These are phyloP conservation scores for Myotis planiceps DNA, from an alignment of 2,797 vertebrate genomes.

Conservation along the genomic window DNA sequence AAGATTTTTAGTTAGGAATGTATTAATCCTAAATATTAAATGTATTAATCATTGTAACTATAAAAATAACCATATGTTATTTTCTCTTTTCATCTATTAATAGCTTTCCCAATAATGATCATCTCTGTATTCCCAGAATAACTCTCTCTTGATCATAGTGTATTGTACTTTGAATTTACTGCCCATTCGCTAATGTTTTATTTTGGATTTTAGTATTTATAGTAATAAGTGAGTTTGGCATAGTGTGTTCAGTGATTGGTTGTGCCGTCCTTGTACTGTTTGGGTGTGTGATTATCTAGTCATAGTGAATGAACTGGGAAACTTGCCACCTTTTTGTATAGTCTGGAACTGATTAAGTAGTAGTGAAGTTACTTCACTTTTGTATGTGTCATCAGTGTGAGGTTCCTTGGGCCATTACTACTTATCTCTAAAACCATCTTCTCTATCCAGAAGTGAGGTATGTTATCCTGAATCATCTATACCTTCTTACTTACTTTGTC, in stretches of 20 bases:
- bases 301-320: neutral
- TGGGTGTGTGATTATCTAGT: neutral
- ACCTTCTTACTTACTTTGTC: neutral
- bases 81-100: slow-evolving; percentile 33
- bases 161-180: neutral
- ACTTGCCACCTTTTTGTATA: neutral
- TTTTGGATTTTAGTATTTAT: neutral
- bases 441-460: neutral
- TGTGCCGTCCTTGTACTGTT: neutral
- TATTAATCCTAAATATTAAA: neutral
- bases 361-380: neutral
- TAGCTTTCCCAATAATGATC: neutral
- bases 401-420: neutral
- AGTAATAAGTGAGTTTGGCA: neutral
- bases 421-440: neutral
- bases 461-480: neutral
- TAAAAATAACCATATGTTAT: neutral
- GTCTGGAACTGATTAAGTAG: neutral
- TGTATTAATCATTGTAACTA: neutral
- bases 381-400: neutral
- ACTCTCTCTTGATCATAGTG: neutral
- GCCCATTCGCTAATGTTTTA: neutral
- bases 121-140: neutral
- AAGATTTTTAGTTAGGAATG: slow-evolving; percentile 15
- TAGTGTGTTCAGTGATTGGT: neutral